Evolutionary conservation across 2,113 vertebrate genomes (phyloP), one percentile per base, ranked within the genome.

Genomic region (Salminus brasiliensis): DNA sequence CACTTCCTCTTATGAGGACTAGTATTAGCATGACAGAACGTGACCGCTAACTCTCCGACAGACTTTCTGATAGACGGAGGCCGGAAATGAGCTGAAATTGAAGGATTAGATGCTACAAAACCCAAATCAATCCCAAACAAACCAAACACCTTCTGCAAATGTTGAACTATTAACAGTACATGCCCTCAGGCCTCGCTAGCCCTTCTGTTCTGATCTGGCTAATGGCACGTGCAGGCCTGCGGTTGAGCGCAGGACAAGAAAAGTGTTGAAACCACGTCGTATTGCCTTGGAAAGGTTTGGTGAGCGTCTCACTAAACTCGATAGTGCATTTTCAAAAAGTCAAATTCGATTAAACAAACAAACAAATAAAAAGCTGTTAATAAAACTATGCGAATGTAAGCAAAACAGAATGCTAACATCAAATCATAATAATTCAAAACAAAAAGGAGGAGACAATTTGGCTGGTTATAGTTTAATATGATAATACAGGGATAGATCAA

Each of bases 381-480:
- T 23, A 70, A 62, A 47, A 71, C 10, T 21, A 57, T 32, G 23
- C 23, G 88, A 87, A 75, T 30, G 12, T 86, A 85, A 25, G 82
- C 21, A 85, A 83, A 11, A 76, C 84, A 80, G 3, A 73, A 55
- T 30, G 52, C 9, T 45, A 62, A 60, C 84, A 88, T 76, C 13
- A 30, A 82, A 74, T 88, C 81, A 81, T 83, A 79, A 88, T 67
- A 68, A 78, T 72, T n/a, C 65, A 84, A 32, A 81, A 84, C 86
- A 82, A 83, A 80, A 89, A 91, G 84, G 57, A 91, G 87, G 90
- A 97, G 93, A 94, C 95, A 91, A 93, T 92, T 94, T 93, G 90
- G 94, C 96, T 93, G 94, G 92, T 97, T 97, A 97, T 93, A 96
- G 93, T 97, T 98, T 97, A 98, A 98, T 97, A 96, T 95, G 94